Evolutionary conservation across 1,140 invertebrate species (phyloP).

Genomic region (Drosophila ohnishii): DNA sequence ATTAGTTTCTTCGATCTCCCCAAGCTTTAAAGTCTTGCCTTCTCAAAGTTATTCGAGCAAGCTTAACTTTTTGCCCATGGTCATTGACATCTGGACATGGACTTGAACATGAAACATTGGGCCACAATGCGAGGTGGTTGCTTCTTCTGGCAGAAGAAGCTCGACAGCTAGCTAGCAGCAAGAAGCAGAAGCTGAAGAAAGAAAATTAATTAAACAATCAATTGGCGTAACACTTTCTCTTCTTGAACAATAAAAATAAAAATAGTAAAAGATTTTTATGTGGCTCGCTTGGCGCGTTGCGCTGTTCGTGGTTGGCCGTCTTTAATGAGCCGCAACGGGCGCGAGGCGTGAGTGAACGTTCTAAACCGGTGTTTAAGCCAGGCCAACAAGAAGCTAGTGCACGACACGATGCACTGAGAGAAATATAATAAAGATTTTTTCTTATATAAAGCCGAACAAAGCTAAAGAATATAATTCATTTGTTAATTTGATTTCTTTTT

Average conservation of each 20-base stretch:
- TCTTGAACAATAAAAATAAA: conserved; percentile 75
- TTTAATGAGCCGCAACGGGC: conserved; percentile 43
- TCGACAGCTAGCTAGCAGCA: conserved; percentile 13
- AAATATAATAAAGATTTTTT: not conserved
- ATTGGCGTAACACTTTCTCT: conserved; percentile 82
- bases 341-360: conserved; percentile 70
- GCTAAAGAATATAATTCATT: not conserved
- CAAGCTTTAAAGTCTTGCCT: not conserved
- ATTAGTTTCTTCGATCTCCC: conserved; percentile 10
- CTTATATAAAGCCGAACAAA: not conserved
- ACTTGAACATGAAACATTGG: conserved; percentile 22
- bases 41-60: not conserved
- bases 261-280: conserved; percentile 59
- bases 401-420: conserved; percentile 1
- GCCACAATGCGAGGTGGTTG: conserved; percentile 20
- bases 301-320: conserved; percentile 19
- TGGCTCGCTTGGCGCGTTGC: conserved; percentile 29
- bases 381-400: conserved; percentile 23
- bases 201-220: conserved; percentile 80
- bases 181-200: conserved; percentile 54
- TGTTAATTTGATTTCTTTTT: not conserved
- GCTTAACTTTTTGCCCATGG: conserved; percentile 35
- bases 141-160: conserved; percentile 33
- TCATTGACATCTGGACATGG: conserved; percentile 55
- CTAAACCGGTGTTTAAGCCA: conserved; percentile 55